Base-by-base conservation (phyloP, 2,888 invertebrate genomes). In the Antheraea assamensis region DNA sequence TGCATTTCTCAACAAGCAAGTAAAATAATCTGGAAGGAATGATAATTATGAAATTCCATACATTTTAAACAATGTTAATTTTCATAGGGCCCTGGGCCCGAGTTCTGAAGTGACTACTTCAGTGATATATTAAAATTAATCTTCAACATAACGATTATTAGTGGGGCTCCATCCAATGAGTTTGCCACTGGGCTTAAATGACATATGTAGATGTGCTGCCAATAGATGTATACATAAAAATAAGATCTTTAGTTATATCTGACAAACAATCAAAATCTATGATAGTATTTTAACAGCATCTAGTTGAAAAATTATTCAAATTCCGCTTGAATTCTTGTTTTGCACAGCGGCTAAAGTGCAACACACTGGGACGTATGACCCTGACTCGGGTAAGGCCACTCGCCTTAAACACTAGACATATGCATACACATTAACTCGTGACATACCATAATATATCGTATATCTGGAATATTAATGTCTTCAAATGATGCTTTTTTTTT, bases 321-420 rank as follows among this genome's bases (percentile, higher is more conserved):
- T 13, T 21, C 17, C 82, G 82, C 82, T 81, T 2, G 52, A 78
- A 77, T 85, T 77, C 73, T 64, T 83, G 52, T 52, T 72, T 78
- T 76, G 72, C 4, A 70, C 75, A 81, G 76, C 72, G 58, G 66
- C 72, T 74, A 74, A 81, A 87, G 91, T 89, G 91, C 91, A 91
- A 88, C 87, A 91, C 78, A 87, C 90, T 87, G 85, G 75, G 79
- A 71, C 77, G 78, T 76, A 74, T 83, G 90, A 85, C 91, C 91
- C 83, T 92, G 91, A 90, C 89, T 88, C 85, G 81, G 83, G 85
- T 86, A 86, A 89, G 89, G 91, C 87, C 91, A 88, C 78, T 88
- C 84, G 87, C 89, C 87, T 88, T 85, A 83, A 68, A 35, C 68
- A 68, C 68, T 68, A 68, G 68, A 35, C 68, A 68, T 68, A 68